Evolutionary conservation across 2,113 vertebrate species (phyloP), one percentile per base, ranked within the genome.

Genomic region (Pica pica): DNA sequence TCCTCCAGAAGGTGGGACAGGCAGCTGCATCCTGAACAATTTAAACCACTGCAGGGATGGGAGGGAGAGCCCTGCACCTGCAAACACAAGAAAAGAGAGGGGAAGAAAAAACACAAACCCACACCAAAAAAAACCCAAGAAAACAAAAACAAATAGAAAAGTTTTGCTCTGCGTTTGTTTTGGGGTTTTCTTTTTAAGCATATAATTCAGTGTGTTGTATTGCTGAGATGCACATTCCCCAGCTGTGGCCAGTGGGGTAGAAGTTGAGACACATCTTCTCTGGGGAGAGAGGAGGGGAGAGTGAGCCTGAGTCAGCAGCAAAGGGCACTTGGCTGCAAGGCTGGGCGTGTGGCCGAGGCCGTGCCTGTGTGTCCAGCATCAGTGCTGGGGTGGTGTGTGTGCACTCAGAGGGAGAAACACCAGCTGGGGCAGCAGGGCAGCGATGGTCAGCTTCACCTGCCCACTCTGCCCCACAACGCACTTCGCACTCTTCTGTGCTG

Each of bases 281-380:
- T 11, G 50, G 87, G 74, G 78, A 95, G 39, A 65, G 67, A 75
- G 87, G 81, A 82, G 85, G 67, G 42, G 21, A 30, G n/a, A 1
- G 4, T 26, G 78, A 68, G 67, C 56, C 88, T 77, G 93, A 95
- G 84, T 74, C 87, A 73, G 91, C 84, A 73, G 82, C 87, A 87
- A 77, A 91, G 91, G 93, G 93, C 87, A 27, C 84, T 95, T 42
- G 77, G 94, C 65, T 18, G 16, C 59, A 23, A 76, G 71, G 63
- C 55, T 78, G 0, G 1, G 17, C 3, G 4, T 57, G 74, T 16
- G 13, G 37, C 28, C 0, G 35, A 17, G 14, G 37, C 31, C 21
- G 10, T 12, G 77, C 46, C 22, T 42, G 28, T 47, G 42, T 63
- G 69, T 39, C 80, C 47, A 18, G 90, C 1, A 1, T 37, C 7